Evolutionary conservation across 2,797 vertebrate species (phyloP).

Genomic region (Acrocephalus scirpaceus): DNA sequence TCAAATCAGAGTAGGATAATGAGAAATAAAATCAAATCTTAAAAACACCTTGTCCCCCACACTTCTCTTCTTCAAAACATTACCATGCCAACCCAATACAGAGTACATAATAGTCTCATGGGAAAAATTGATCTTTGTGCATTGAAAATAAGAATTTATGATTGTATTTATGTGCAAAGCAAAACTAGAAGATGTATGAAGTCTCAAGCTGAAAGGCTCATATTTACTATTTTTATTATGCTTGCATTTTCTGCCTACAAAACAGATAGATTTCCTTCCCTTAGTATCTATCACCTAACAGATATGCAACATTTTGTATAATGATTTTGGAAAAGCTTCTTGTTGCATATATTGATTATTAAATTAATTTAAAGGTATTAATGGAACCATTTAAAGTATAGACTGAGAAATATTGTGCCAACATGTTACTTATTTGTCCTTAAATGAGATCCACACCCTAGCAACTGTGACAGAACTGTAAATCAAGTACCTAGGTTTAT

Average conservation of each 20-base stretch:
- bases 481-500: not conserved
- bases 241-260: not conserved
- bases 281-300: not conserved
- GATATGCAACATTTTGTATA: not conserved
- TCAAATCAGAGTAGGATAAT: not conserved
- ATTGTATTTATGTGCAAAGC: not conserved
- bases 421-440: not conserved
- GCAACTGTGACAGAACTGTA: not conserved
- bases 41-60: not conserved
- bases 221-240: not conserved
- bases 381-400: not conserved
- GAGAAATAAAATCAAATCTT: not conserved
- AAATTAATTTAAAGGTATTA: not conserved
- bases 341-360: not conserved
- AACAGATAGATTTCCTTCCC: not conserved
- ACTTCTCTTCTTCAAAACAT: not conserved
- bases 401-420: not conserved
- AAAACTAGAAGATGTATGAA: not conserved
- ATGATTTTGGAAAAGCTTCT: not conserved
- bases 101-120: not conserved
- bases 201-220: not conserved
- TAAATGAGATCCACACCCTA: not conserved
- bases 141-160: not conserved
- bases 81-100: not conserved
- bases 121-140: not conserved